Evolutionary conservation across 2,797 vertebrate genomes (phyloP).

Genomic region (Micropoecilia bifurca): DNA sequence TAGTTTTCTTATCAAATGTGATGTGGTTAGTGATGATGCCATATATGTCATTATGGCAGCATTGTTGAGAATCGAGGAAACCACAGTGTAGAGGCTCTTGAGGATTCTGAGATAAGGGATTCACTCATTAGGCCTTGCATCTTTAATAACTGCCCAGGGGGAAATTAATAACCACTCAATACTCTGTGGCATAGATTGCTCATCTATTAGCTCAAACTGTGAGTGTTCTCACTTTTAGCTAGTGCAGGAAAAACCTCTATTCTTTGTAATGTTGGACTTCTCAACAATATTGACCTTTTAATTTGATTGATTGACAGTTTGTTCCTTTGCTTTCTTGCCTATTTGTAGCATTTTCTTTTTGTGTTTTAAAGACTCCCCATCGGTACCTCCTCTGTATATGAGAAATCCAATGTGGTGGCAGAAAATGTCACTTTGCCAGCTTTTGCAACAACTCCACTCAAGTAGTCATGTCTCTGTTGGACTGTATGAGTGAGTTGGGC

Average conservation of each 20-base stretch:
- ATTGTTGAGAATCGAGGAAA: slow-evolving; percentile 35
- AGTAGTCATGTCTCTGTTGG: slow-evolving; percentile 26
- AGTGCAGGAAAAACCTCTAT: slow-evolving; percentile 18
- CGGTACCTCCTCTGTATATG: slow-evolving; percentile 27
- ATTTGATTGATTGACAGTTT: slow-evolving; percentile 43
- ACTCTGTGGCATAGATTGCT: slow-evolving; percentile 66
- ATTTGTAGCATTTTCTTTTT: slow-evolving; percentile 16
- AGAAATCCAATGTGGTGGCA: slow-evolving; percentile 63
- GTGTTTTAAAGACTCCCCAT: slow-evolving; percentile 48
- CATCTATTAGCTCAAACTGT: slow-evolving; percentile 53
- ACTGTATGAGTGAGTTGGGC: slow-evolving; percentile 20
- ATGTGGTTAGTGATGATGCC: neutral
- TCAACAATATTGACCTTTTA: slow-evolving; percentile 30
- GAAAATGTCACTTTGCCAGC: slow-evolving; percentile 21
- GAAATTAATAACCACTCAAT: slow-evolving; percentile 81
- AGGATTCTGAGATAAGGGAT: slow-evolving; percentile 74
- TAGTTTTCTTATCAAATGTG: neutral
- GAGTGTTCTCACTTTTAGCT: slow-evolving; percentile 31
- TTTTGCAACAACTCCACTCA: slow-evolving; percentile 38
- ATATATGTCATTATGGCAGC: slow-evolving; percentile 2
- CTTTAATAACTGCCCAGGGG: slow-evolving; percentile 79
- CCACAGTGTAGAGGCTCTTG: slow-evolving; percentile 59
- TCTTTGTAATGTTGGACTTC: slow-evolving; percentile 20
- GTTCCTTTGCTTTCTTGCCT: slow-evolving; percentile 23
- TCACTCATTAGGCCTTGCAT: slow-evolving; percentile 75